Percentiles rank a stretch among this genome's conserved stretches.
Conservation (phyloP, 2,888 invertebrate genomes). For the Abscondita cerata region DNA sequence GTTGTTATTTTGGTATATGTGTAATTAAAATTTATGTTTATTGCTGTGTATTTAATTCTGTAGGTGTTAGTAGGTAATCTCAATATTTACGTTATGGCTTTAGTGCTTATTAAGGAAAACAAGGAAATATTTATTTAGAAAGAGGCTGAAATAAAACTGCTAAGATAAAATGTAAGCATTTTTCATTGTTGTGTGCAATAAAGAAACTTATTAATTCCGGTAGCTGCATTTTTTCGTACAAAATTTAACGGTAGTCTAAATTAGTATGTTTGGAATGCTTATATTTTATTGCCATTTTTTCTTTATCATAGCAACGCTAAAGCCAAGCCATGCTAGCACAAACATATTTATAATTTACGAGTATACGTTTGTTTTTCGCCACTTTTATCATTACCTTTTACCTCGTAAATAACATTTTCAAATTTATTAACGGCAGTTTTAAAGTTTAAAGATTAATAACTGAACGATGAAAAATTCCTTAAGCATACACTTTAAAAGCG, state of each 20-base stretch:
- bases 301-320: conserved; percentile 21
- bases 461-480: too few species aligned
- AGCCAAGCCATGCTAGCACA: conserved; percentile 27
- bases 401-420: neutral
- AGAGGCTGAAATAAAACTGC: conserved; percentile 17
- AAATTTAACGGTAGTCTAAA: conserved; percentile 13
- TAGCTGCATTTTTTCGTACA: conserved; percentile 6
- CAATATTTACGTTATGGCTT: conserved; percentile 20
- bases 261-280: conserved; percentile 18
- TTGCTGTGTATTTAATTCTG: conserved; percentile 27
- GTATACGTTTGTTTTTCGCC: conserved; percentile 14
- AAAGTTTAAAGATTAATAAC: neutral
- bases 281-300: conserved; percentile 20
- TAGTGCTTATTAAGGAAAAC: conserved; percentile 16
- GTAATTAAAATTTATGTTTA: conserved; percentile 26
- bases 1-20: conserved; percentile 15
- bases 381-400: conserved; percentile 2
- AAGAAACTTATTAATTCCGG: conserved; percentile 15
- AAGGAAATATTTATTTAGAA: conserved; percentile 16
- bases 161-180: conserved; percentile 22
- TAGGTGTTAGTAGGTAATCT: conserved; percentile 28
- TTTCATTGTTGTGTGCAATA: neutral
- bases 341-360: conserved; percentile 18
- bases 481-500: too few species aligned
- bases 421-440: neutral